Conservation (phyloP, 2,888 invertebrate genomes). For the Athetis lepigone region DNA sequence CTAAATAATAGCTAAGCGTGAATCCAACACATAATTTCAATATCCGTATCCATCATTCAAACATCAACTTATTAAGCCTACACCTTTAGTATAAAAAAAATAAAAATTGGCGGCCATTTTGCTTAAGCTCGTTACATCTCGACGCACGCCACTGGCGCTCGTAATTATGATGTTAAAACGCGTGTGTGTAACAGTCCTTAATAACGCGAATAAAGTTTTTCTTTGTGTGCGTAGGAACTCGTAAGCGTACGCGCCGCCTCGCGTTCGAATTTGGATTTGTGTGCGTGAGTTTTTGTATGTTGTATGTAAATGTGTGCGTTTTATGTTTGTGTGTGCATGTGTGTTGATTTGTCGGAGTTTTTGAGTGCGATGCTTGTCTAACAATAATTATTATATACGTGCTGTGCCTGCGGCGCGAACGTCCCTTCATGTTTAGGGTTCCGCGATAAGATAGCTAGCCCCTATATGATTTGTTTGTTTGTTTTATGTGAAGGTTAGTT, state of each 20-base stretch:
- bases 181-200: conserved; percentile 71
- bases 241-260: conserved; percentile 63
- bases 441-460: conserved; percentile 63
- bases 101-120: conserved; percentile 89
- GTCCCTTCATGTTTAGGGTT: conserved; percentile 65
- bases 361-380: conserved; percentile 85
- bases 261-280: conserved; percentile 29
- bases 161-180: conserved; percentile 85
- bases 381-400: conserved; percentile 89
- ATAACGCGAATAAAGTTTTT: conserved; percentile 75
- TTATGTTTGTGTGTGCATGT: conserved; percentile 57
- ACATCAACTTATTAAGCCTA: conserved; percentile 78
- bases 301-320: conserved; percentile 49
- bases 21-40: conserved; percentile 68
- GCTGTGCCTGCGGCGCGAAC: conserved; percentile 81
- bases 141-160: conserved; percentile 88
- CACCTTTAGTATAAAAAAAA: conserved; percentile 78
- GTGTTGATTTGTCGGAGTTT: conserved; percentile 85
- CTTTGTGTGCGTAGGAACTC: conserved; percentile 62
- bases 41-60: conserved; percentile 73
- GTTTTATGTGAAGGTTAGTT: conserved; percentile 51
- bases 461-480: conserved; percentile 63
- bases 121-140: conserved; percentile 89
- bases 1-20: conserved; percentile 59
- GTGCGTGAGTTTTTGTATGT: conserved; percentile 17